phyloP scores from a whole-genome alignment of 2,888 invertebrate genomes.

The Nemurella pictetii region DNA sequence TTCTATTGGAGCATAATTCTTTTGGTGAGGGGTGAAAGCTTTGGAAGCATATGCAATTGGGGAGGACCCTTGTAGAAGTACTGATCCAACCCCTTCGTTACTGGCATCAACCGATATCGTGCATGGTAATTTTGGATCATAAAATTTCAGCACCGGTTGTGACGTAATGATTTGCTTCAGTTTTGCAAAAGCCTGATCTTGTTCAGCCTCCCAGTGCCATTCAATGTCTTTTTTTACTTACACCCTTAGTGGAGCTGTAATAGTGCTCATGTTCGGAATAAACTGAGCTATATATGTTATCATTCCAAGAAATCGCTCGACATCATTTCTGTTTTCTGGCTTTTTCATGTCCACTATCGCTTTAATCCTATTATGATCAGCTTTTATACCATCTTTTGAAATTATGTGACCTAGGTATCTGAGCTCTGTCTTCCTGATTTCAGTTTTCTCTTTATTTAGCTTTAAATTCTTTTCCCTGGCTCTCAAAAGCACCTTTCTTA shows the following conservation, averaged over 20 bases:
- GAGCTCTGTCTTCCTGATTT: not conserved
- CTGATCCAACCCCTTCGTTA: not conserved
- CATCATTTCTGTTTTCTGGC: constrained; percentile 34
- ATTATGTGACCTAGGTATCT: constrained; percentile 40
- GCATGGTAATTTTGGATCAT: not conserved
- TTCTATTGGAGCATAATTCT: not conserved
- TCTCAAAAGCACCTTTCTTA: not conserved
- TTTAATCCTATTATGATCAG: constrained; percentile 34
- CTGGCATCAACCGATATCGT: not conserved
- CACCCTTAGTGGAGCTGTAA: constrained; percentile 35
- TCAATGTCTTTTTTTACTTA: constrained; percentile 30
- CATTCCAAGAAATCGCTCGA: constrained; percentile 36
- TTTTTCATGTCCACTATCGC: constrained; percentile 34
- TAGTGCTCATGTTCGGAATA: constrained; percentile 31
- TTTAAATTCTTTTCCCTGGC: constrained; percentile 12
- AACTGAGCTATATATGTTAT: constrained; percentile 31
- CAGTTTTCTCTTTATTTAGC: not conserved
- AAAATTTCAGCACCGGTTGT: constrained; percentile 27
- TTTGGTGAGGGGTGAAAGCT: not conserved
- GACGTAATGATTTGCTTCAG: constrained; percentile 31
- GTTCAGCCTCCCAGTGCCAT: constrained; percentile 34
- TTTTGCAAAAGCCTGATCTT: constrained; percentile 36
- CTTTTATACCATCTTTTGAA: constrained; percentile 44
- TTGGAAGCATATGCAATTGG: constrained; percentile 7
- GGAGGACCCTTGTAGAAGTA: not conserved